phyloP scores from a whole-genome alignment of 2,888 invertebrate species.

The Aspidiotus rigidus region DNA sequence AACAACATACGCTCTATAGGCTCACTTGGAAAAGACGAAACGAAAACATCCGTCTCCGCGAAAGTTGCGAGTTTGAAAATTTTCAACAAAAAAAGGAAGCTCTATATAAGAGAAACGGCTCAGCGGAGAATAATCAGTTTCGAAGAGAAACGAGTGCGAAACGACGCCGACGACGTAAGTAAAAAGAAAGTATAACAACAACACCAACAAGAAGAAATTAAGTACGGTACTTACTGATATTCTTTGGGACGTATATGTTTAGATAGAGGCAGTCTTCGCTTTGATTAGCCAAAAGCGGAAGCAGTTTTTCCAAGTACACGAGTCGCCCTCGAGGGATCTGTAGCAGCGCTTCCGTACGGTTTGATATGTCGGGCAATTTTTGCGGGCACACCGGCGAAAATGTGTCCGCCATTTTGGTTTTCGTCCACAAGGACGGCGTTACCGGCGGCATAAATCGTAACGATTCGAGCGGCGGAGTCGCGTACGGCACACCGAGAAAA shows the following conservation, averaged over 20 bases:
- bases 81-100: too few relatives aligned
- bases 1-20: too few relatives aligned
- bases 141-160: too few relatives aligned
- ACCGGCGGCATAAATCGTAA: conserved; percentile 93
- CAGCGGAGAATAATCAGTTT: too few relatives aligned
- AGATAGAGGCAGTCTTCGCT: conserved; percentile 97
- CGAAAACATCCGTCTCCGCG: too few relatives aligned
- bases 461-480: conserved; percentile 80
- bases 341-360: conserved; percentile 49
- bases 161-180: too few relatives aligned
- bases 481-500: conserved; percentile 88
- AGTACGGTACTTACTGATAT: conserved; percentile 46
- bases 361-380: conserved; percentile 50
- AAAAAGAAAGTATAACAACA: too few relatives aligned
- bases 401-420: conserved; percentile 67
- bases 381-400: conserved; percentile 84
- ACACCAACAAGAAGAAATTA: too few relatives aligned
- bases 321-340: conserved; percentile 74
- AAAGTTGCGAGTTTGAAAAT: too few relatives aligned
- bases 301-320: conserved; percentile 70
- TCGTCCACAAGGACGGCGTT: conserved; percentile 80
- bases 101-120: too few relatives aligned
- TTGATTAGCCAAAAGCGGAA: conserved; percentile 79
- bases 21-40: too few relatives aligned
- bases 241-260: conserved; percentile 86